Conservation (phyloP, 2,113 vertebrate species). For the Anas platyrhynchos region DNA sequence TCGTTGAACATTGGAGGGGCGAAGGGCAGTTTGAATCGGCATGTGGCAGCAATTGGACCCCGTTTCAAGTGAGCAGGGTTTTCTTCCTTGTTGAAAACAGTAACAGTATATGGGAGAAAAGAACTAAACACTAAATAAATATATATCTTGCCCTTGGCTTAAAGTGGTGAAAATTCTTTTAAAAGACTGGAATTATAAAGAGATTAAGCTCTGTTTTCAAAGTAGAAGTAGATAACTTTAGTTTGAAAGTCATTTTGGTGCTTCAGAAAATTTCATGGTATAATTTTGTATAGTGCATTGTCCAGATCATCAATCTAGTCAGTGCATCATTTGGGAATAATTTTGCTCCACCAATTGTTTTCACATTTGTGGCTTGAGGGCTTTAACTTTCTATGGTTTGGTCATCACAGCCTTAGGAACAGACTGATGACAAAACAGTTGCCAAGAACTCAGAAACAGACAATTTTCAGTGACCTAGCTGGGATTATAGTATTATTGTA, state of each 20-base stretch:
- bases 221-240: not conserved
- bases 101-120: not conserved
- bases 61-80: conserved; percentile 85
- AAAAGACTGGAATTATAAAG: not conserved
- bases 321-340: not conserved
- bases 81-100: not conserved
- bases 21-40: conserved; percentile 89
- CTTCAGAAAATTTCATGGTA: not conserved
- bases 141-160: not conserved
- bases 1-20: conserved; percentile 89
- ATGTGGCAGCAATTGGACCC: conserved; percentile 93
- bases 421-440: not conserved
- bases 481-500: not conserved
- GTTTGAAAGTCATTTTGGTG: not conserved
- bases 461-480: not conserved
- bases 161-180: not conserved
- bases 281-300: not conserved
- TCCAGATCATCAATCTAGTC: not conserved
- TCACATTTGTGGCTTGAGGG: not conserved
- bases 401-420: not conserved
- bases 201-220: not conserved
- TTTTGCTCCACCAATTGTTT: not conserved
- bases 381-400: not conserved
- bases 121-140: not conserved
- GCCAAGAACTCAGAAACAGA: not conserved